Conservation (phyloP, 2,113 vertebrate genomes). For the Neomonachus schauinslandi region DNA sequence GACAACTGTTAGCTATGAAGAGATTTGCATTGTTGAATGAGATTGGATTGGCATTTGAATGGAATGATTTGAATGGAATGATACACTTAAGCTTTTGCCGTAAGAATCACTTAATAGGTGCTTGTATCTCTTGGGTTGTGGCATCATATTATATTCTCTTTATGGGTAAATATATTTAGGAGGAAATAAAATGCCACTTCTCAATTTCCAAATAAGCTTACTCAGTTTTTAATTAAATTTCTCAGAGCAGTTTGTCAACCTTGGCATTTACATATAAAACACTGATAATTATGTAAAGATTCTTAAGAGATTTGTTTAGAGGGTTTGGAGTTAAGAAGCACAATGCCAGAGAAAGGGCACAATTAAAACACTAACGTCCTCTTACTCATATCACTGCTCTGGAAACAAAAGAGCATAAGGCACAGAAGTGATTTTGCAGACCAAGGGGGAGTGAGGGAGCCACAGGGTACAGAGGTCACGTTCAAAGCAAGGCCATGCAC, state of each 20-base stretch:
- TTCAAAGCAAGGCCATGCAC: not conserved
- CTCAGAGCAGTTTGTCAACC: conserved; percentile 67
- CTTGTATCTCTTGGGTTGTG: conserved; percentile 21
- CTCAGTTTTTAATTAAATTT: conserved; percentile 70
- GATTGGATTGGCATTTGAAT: not conserved
- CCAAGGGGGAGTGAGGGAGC: not conserved
- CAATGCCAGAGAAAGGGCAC: conserved; percentile 17
- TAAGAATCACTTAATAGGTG: conserved; percentile 26
- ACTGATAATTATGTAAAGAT: conserved; percentile 43
- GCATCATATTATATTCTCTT: conserved; percentile 29
- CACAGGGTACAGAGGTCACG: rapidly evolving
- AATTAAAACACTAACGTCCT: not conserved
- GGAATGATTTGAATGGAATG: not conserved
- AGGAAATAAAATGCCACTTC: conserved; percentile 64
- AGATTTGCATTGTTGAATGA: not conserved
- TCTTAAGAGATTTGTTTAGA: conserved; percentile 64
- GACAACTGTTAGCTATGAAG: not conserved
- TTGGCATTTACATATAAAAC: conserved; percentile 68
- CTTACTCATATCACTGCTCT: not conserved
- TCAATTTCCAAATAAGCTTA: conserved; percentile 58
- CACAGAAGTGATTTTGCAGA: not conserved
- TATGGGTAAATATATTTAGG: conserved; percentile 56
- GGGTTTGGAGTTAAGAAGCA: not conserved
- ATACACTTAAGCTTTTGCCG: not conserved
- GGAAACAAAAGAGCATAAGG: not conserved